Evolutionary conservation across 2,113 vertebrate genomes (phyloP), one percentile per base, ranked within the genome.

Genomic region (Nibea albiflora): DNA sequence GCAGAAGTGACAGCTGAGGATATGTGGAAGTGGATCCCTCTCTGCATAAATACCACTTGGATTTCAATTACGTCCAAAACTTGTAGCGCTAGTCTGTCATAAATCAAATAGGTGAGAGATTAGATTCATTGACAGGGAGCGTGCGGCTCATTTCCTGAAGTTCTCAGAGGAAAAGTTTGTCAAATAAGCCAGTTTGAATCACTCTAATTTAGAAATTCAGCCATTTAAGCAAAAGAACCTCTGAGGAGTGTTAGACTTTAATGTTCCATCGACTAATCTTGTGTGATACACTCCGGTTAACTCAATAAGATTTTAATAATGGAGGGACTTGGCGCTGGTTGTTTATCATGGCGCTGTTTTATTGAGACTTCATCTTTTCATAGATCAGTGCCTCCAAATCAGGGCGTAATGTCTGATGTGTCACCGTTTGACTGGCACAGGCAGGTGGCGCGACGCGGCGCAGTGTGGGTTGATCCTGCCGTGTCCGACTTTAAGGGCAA

Each of bases 1-100:
- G 83, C 87, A 88, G 88, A 76, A 83, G 87, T 89, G 92, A 93
- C 93, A 93, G 93, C 92, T 94, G 93, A 91, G 85, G 85, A 87
- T 90, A 75, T 87, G 89, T 90, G 88, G 80, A 92, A 93, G 87
- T 52, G 62, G 85, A 89, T 89, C 85, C 84, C 81, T 79, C 71
- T 76, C 89, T 88, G 85, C 85, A 87, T 90, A 79, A 91, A 92
- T 85, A 78, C 80, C 86, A 81, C 78, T 88, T 79, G 86, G 91
- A 91, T 92, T 94, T 90, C 85, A 92, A 91, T 90, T 89, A 92
- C 77, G 62, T 84, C 85, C 80, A 75, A 83, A 92, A 87, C 78
- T 85, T 83, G 75, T 81, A 60, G 86, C 53, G 5, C 57, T 2
- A n/a, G 64, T 54, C 60, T 82, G 76, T 11, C 44, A 90, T 90